Conservation (phyloP, 1,140 invertebrate species). For the Drosophila pachea region DNA sequence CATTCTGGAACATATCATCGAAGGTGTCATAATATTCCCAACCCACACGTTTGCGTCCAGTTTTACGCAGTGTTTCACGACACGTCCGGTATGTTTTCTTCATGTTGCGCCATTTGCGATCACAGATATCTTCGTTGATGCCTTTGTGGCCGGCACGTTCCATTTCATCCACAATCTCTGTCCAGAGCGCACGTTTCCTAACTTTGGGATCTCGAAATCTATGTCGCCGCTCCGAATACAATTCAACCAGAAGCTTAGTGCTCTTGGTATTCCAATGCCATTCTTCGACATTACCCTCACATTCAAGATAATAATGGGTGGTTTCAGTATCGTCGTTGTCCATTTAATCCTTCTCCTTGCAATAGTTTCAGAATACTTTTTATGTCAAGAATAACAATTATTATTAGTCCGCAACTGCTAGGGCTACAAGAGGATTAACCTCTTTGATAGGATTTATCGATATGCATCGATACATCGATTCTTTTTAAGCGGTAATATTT, state of each 20-base stretch:
- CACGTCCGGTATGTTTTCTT: constrained; percentile 50
- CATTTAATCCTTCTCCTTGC: constrained; percentile 14
- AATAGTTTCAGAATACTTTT: not conserved
- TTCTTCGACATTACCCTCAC: constrained; percentile 25
- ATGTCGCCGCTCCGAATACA: constrained; percentile 31
- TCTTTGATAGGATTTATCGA: not conserved
- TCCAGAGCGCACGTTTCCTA: constrained; percentile 33
- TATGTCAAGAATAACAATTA: not conserved
- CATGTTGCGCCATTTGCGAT: constrained; percentile 55
- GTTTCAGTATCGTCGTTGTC: constrained; percentile 35
- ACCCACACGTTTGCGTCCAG: constrained; percentile 33
- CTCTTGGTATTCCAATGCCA: constrained; percentile 50
- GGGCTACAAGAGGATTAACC: not conserved
- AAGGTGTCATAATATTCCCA: constrained; percentile 50
- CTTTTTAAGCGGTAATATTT: not conserved
- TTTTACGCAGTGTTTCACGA: constrained; percentile 31
- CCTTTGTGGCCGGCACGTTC: constrained; percentile 39
- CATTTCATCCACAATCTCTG: constrained; percentile 48
- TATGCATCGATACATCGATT: not conserved
- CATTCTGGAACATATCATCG: constrained; percentile 36
- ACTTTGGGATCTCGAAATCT: constrained; percentile 43
- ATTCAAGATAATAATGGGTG: constrained; percentile 43
- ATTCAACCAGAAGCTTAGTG: constrained; percentile 41
- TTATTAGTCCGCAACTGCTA: not conserved
- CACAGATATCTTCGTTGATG: constrained; percentile 49